Evolutionary conservation across 2,888 invertebrate genomes (phyloP).

Genomic region (Serripes groenlandicus): DNA sequence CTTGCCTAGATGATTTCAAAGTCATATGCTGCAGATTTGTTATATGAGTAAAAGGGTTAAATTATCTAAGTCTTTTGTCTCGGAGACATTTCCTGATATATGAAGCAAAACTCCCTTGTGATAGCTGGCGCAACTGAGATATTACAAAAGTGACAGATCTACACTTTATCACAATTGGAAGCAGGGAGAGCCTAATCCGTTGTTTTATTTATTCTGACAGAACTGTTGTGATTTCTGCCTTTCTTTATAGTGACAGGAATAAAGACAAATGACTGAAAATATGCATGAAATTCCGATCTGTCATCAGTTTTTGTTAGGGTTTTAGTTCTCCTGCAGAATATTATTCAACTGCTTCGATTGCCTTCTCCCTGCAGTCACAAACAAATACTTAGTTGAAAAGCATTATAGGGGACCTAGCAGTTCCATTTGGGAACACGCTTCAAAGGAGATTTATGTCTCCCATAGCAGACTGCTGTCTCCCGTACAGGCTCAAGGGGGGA

Average conservation of each 20-base stretch:
- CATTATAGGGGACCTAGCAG: too few relatives aligned
- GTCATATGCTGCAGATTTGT: too few relatives aligned
- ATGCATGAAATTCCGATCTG: slow-evolving; percentile 9
- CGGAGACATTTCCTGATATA: too few relatives aligned
- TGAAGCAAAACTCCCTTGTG: too few relatives aligned
- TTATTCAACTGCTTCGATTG: not conserved
- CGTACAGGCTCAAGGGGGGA: too few relatives aligned
- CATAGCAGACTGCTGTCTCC: too few relatives aligned
- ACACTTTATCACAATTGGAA: not conserved
- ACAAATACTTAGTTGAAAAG: too few relatives aligned
- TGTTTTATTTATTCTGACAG: not conserved
- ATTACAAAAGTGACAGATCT: not conserved
- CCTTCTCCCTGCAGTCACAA: not conserved
- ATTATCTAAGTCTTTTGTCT: too few relatives aligned
- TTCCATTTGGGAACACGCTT: too few relatives aligned
- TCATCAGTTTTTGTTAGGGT: not conserved
- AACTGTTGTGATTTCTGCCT: not conserved
- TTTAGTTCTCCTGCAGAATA: not conserved
- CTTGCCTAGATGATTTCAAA: too few relatives aligned
- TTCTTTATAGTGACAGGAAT: not conserved
- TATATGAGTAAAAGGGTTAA: too few relatives aligned
- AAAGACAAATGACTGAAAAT: not conserved
- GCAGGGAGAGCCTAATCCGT: not conserved
- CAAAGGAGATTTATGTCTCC: too few relatives aligned
- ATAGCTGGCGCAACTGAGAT: not conserved